phyloP scores from a whole-genome alignment of 2,888 invertebrate species.

The Himalopsyche anomala region DNA sequence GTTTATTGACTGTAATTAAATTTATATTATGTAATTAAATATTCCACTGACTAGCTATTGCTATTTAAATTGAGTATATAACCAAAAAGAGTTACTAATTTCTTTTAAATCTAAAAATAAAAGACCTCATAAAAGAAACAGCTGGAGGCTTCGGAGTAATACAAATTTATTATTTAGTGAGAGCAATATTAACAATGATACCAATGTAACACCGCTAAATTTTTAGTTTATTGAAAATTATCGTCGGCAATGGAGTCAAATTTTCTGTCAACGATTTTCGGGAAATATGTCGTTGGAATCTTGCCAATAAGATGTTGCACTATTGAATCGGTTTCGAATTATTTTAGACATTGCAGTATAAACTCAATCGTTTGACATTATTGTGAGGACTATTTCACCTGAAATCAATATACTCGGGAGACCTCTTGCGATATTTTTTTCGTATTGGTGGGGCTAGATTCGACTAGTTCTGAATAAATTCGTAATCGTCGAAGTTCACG shows the following conservation, averaged over 20 bases:
- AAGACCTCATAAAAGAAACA: too few relatives aligned
- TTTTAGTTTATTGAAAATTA: conserved; percentile 62
- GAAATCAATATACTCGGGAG: conserved; percentile 75
- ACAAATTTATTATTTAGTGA: conserved; percentile 15
- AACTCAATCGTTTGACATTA: conserved; percentile 76
- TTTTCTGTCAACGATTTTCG: conserved; percentile 76
- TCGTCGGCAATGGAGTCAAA: conserved; percentile 77
- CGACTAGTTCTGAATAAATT: conserved; percentile 46
- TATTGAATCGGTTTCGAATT: conserved; percentile 69
- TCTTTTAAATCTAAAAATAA: too few relatives aligned
- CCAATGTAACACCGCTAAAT: conserved; percentile 48
- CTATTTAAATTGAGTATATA: too few relatives aligned
- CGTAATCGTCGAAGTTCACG: conserved; percentile 58
- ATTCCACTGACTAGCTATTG: too few relatives aligned
- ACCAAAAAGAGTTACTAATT: too few relatives aligned
- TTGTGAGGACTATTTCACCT: conserved; percentile 72
- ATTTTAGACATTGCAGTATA: conserved; percentile 75
- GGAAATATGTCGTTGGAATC: conserved; percentile 74
- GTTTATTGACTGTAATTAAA: too few relatives aligned
- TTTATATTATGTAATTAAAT: too few relatives aligned
- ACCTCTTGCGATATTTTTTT: conserved; percentile 74
- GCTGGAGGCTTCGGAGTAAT: neutral
- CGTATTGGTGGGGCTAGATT: conserved; percentile 47
- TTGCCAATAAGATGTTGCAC: conserved; percentile 77
- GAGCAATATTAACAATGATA: conserved; percentile 46